Conservation (phyloP, 2,797 vertebrate species). For the Borostomias antarcticus region DNA sequence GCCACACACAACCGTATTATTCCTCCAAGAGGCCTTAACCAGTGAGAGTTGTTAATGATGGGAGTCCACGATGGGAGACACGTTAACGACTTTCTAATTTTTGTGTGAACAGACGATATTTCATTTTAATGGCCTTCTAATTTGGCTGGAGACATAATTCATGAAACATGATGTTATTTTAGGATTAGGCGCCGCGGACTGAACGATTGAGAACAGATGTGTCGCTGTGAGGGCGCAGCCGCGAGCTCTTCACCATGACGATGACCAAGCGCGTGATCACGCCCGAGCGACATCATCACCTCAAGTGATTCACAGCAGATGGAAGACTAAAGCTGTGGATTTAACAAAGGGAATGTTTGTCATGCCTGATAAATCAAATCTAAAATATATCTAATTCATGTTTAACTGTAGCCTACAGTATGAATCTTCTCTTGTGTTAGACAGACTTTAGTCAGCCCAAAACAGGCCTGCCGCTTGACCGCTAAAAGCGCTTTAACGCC, state of each 20-base stretch:
- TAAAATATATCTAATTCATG: neutral
- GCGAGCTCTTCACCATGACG: neutral
- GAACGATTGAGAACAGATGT: slow-evolving; percentile 40
- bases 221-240: slow-evolving; percentile 19
- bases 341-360: neutral
- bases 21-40: neutral
- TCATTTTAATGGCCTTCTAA: slow-evolving; percentile 54
- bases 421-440: neutral
- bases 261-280: slow-evolving; percentile 16
- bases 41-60: neutral
- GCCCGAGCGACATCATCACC: slow-evolving; percentile 9
- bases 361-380: no score
- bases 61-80: neutral
- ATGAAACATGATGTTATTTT: slow-evolving; percentile 55
- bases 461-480: slow-evolving; percentile 8
- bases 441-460: neutral
- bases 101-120: slow-evolving; percentile 30
- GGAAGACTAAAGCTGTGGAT: neutral
- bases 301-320: slow-evolving; percentile 1
- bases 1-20: neutral
- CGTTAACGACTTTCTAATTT: slow-evolving; percentile 3
- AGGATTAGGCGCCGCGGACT: slow-evolving; percentile 28
- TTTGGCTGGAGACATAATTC: slow-evolving; percentile 53
- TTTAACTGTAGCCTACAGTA: no score
- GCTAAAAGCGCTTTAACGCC: neutral